Conservation (phyloP, 2,113 vertebrate species). For the Carassius carassius region DNA sequence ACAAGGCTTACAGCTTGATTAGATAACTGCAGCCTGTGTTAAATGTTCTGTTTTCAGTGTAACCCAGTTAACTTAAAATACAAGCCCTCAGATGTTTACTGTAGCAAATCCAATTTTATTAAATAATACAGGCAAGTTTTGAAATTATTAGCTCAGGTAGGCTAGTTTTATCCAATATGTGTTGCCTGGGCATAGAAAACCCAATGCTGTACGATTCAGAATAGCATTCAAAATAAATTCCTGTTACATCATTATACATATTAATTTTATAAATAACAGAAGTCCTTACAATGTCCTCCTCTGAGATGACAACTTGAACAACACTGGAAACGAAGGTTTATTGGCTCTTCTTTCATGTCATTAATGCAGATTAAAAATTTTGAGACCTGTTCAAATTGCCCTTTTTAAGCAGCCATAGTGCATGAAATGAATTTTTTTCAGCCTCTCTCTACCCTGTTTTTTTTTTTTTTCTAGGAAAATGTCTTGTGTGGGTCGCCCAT, state of each 20-base stretch:
- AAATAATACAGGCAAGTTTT: constrained; percentile 1
- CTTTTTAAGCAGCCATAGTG: constrained; percentile 81
- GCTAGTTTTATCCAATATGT: neutral
- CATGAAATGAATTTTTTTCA: constrained; percentile 84
- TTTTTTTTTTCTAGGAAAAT: constrained; percentile 62
- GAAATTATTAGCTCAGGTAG: neutral
- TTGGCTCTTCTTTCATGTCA: constrained; percentile 79
- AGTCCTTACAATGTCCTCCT: constrained; percentile 72
- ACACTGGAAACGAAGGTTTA: constrained; percentile 86
- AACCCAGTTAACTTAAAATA: neutral
- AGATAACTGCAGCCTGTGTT: neutral
- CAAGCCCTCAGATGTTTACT: neutral
- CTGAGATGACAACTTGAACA: constrained; percentile 77
- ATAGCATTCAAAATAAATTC: neutral
- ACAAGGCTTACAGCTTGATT: constrained; percentile 13
- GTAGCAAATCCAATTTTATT: neutral
- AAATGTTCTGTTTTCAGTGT: neutral
- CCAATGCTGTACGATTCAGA: neutral
- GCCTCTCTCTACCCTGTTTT: constrained; percentile 61
- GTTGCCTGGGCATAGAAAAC: neutral
- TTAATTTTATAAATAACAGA: constrained; percentile 82
- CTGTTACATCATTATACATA: neutral
- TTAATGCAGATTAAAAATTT: constrained; percentile 87
- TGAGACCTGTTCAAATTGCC: constrained; percentile 69
- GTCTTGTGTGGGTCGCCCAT: constrained; percentile 72